A percentile compares a stretch with the other conserved stretches of the same genome.
These are phyloP conservation scores for Caenorhabditis inopinata DNA, from an alignment of 1,140 invertebrate species.

Conservation along the genomic window DNA sequence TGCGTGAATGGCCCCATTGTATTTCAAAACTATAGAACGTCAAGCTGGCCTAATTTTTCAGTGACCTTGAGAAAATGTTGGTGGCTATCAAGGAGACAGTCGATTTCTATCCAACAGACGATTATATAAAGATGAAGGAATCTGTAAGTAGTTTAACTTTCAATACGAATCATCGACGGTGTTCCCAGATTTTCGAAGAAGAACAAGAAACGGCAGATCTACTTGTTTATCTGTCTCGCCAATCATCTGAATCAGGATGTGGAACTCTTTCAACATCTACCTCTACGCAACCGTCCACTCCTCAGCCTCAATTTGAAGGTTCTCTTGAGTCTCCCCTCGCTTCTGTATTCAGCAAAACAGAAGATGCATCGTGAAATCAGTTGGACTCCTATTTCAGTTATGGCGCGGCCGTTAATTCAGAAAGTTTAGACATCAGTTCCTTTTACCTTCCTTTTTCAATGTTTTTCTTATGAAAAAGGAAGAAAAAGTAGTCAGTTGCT, in stretches of 20 bases:
- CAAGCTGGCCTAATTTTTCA: too few relatives aligned
- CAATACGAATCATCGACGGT: too few relatives aligned
- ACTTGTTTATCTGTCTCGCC: background rate
- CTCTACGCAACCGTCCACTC: background rate
- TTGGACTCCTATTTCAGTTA: too few relatives aligned
- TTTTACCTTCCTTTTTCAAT: too few relatives aligned
- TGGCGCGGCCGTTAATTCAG: too few relatives aligned
- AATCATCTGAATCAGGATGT: slow-evolving; percentile 13
- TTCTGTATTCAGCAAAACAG: background rate
- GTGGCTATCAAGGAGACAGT: background rate
- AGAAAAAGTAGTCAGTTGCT: too few relatives aligned
- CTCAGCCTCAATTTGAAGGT: background rate
- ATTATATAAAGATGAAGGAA: slow-evolving; percentile 25
- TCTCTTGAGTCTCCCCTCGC: background rate
- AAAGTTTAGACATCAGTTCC: too few relatives aligned
- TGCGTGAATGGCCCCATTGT: too few relatives aligned
- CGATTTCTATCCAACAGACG: background rate
- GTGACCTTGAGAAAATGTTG: slow-evolving; percentile 27
- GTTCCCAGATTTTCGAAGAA: slow-evolving; percentile 17
- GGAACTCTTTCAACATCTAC: background rate
- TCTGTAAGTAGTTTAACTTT: too few relatives aligned
- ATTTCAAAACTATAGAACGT: too few relatives aligned
- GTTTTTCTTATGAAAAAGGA: too few relatives aligned
- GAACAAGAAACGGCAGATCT: slow-evolving; percentile 23
- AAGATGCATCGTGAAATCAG: too few relatives aligned